Evolutionary conservation across 2,797 vertebrate genomes (phyloP).

Genomic region (Micromesistius poutassou): DNA sequence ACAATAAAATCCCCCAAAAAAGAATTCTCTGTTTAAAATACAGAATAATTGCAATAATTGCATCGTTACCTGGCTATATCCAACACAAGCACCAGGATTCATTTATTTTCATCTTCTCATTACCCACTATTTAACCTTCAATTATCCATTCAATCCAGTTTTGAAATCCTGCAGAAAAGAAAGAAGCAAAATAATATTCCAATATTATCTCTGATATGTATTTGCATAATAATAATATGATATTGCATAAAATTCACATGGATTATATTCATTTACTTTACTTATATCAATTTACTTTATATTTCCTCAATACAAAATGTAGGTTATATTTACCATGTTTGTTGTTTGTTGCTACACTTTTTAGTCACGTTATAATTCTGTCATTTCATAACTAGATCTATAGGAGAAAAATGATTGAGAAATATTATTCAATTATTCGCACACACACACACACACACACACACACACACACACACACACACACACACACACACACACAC

Average conservation of each 20-base stretch:
- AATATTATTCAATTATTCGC: neutral
- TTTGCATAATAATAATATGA: neutral
- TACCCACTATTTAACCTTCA: too few relatives aligned
- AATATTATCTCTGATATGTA: too few relatives aligned
- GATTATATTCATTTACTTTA: neutral
- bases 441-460: slow-evolving; percentile 9
- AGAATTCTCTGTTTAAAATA: neutral
- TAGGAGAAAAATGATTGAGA: neutral
- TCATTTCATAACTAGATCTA: neutral
- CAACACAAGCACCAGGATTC: too few relatives aligned
- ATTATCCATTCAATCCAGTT: too few relatives aligned
- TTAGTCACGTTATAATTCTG: neutral
- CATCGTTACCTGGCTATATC: too few relatives aligned
- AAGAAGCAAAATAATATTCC: too few relatives aligned
- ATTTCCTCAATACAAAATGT: neutral
- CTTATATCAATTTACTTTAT: neutral
- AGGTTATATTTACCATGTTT: neutral
- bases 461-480: slow-evolving; percentile 7
- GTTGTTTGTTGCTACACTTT: neutral
- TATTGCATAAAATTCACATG: neutral
- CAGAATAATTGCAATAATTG: too few relatives aligned
- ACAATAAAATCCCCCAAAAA: neutral
- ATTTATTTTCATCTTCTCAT: too few relatives aligned
- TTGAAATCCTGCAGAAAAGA: too few relatives aligned
- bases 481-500: slow-evolving; percentile 19